Conservation (phyloP, 2,113 vertebrate species). For the Alligator sinensis region DNA sequence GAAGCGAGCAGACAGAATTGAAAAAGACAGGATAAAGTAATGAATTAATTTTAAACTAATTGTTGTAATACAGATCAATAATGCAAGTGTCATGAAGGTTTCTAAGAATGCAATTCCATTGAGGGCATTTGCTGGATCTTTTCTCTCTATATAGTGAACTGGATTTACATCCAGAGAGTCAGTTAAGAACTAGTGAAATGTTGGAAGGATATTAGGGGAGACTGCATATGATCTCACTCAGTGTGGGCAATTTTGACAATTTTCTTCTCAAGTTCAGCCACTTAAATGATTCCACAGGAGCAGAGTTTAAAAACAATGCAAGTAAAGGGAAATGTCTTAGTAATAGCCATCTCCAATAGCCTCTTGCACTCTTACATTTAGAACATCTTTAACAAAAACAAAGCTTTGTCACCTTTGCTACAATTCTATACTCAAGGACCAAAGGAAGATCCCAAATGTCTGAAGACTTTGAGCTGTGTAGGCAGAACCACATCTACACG, state of each 20-base stretch:
- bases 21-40: background rate
- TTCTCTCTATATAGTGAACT: background rate
- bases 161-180: background rate
- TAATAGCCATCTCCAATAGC: background rate
- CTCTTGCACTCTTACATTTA: background rate
- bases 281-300: background rate
- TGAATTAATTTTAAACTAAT: background rate
- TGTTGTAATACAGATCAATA: background rate
- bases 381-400: background rate
- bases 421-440: background rate
- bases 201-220: background rate
- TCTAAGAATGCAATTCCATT: background rate
- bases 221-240: background rate
- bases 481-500: background rate
- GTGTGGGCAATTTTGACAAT: background rate
- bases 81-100: background rate
- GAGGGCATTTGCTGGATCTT: background rate
- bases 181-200: background rate
- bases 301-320: background rate
- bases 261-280: accelerated
- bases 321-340: background rate
- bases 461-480: background rate
- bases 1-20: background rate
- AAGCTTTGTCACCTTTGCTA: background rate
- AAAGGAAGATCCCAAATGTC: background rate